Evolutionary conservation across 2,113 vertebrate species (phyloP).

Genomic region (Scomber scombrus): DNA sequence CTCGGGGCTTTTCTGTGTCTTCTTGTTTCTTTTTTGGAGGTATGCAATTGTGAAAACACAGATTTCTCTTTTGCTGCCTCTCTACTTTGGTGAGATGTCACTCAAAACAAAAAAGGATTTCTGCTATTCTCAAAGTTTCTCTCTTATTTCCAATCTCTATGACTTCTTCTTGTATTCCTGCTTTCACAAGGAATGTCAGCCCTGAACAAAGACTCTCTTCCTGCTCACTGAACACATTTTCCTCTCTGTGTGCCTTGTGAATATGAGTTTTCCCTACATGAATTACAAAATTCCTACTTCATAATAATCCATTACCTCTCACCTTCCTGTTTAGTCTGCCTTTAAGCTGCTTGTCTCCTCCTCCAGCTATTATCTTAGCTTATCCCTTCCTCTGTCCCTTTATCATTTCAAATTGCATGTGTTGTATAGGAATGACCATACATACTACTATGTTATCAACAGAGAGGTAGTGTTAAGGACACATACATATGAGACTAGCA

Average conservation of each 20-base stretch:
- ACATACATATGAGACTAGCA: neutral
- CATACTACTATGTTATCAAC: neutral
- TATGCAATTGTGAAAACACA: conserved; percentile 21
- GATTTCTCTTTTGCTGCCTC: neutral
- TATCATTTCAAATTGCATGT: neutral
- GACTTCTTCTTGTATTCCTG: neutral
- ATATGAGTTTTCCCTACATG: neutral
- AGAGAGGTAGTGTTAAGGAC: too few relatives aligned
- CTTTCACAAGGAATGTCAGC: conserved; percentile 9
- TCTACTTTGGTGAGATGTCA: neutral
- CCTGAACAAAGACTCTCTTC: conserved; percentile 2
- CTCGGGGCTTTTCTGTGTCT: neutral
- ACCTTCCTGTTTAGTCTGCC: neutral
- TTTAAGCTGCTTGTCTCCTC: neutral
- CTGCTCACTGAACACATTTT: neutral
- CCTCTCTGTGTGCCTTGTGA: neutral
- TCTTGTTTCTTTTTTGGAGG: neutral
- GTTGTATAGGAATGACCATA: neutral
- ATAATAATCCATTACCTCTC: neutral
- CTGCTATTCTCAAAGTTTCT: conserved; percentile 7
- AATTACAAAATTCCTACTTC: neutral
- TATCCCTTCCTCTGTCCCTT: neutral
- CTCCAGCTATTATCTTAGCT: neutral
- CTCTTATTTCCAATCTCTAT: neutral
- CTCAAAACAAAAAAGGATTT: conserved; percentile 16